Evolutionary conservation across 2,797 vertebrate species (phyloP), one percentile per base, ranked within the genome.

Genomic region (Sternarchorhynchus goeldii): DNA sequence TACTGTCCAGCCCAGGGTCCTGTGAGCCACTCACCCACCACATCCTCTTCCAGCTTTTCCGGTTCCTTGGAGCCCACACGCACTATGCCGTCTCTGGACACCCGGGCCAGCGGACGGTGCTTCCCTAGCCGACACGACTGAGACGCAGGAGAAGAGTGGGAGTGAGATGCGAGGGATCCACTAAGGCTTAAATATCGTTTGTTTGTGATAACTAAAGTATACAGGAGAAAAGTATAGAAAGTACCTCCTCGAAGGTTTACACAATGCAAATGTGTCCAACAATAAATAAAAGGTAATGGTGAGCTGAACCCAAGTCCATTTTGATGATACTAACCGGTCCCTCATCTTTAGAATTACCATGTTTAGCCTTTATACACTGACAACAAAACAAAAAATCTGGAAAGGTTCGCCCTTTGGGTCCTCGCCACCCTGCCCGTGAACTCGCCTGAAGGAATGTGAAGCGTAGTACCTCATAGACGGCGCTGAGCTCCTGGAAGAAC

Each of bases 401-500:
- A 10, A 45, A 45, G 41, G 41, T 45, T 45, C 7, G 8, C 1
- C 41, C 10, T 50, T 14, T 41, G 39, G 39, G 39, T 41, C 39
- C 63, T 36, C 5, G 4, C 34, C 18, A 67, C 14, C 1, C 7
- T 14, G 31, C 32, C 14, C 6, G 39, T 41, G 16, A 68, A 4
- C 12, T 4, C n/a, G n/a, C 45, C 34, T 10, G 14, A 20, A 57
- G 50, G 16, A 25, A 1, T 53, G 16, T 67, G 45, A 63, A 31
- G 25, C 14, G 5, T 56, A n/a, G 1, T 84, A 99, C 97, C 97
- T 99, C 97, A 0, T 99, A 99, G 65, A 99, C 97, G 73, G 97
- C 92, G 17, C 97, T 97, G 87, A 99, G 95, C 92, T 99, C 97
- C 93, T 95, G 96, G 92, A 99, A 97, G 92, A 99, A 99, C 88